A percentile compares a stretch with the other conserved stretches of the same genome.
phyloP scores from a whole-genome alignment of 2,113 vertebrate genomes.

The Casuarius casuarius region DNA sequence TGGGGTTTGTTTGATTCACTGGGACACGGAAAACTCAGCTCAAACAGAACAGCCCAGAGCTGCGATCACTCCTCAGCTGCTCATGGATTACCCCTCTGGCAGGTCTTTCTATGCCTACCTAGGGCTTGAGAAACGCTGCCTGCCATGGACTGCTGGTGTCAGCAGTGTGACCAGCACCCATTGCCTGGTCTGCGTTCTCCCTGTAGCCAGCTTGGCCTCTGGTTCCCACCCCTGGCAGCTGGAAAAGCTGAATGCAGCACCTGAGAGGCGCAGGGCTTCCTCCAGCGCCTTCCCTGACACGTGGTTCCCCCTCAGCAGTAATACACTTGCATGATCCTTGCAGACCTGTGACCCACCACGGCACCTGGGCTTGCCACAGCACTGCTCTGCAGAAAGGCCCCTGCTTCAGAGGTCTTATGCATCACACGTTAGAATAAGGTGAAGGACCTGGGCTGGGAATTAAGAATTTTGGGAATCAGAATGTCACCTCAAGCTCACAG shows the following conservation, averaged over 20 bases:
- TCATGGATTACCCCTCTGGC: background rate
- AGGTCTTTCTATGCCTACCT: background rate
- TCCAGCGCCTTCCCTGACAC: background rate
- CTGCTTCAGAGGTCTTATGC: background rate
- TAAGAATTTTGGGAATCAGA: background rate
- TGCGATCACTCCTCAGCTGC: background rate
- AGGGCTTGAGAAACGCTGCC: rapidly evolving
- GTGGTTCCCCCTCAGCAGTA: rapidly evolving
- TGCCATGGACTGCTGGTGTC: background rate
- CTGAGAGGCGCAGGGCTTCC: background rate
- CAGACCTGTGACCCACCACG: rapidly evolving
- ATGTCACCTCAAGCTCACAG: background rate
- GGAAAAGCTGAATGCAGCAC: background rate
- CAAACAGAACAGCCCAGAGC: background rate
- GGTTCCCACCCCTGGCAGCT: background rate
- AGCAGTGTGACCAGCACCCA: background rate
- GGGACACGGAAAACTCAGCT: background rate
- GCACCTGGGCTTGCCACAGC: background rate
- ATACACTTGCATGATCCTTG: background rate
- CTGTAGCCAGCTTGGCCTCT: background rate
- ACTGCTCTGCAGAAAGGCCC: background rate
- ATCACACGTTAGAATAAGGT: background rate
- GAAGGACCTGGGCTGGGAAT: background rate
- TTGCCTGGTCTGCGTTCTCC: background rate
- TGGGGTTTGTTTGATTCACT: background rate